Evolutionary conservation across 1,140 invertebrate genomes (phyloP).

Genomic region (Drosophila punjabiensis): DNA sequence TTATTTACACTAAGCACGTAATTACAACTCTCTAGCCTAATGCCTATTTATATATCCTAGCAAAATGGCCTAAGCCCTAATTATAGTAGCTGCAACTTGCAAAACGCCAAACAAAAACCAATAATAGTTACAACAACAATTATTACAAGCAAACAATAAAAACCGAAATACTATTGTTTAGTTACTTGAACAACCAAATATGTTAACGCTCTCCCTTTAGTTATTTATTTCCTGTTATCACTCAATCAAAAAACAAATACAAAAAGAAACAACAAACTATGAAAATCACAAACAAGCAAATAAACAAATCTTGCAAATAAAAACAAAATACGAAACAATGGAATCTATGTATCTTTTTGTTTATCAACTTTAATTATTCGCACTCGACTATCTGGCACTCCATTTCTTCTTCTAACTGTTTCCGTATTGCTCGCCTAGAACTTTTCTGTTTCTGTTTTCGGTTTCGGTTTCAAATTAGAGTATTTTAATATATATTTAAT

Average conservation of each 20-base stretch:
- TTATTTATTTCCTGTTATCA: conserved; percentile 53
- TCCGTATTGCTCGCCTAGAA: conserved; percentile 68
- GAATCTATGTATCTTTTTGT: conserved; percentile 41
- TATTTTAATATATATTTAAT: conserved; percentile 15
- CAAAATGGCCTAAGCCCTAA: conserved; percentile 41
- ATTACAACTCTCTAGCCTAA: conserved; percentile 63
- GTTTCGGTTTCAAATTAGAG: conserved; percentile 34
- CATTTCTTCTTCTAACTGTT: conserved; percentile 40
- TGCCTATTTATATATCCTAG: conserved; percentile 54
- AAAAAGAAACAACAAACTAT: conserved; percentile 45
- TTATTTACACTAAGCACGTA: conserved; percentile 76
- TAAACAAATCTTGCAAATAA: conserved; percentile 61
- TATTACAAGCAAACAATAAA: conserved; percentile 1
- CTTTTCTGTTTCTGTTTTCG: conserved; percentile 2
- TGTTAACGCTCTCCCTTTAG: conserved; percentile 22
- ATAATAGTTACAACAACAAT: conserved; percentile 9
- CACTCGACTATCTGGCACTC: conserved; percentile 53
- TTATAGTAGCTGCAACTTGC: conserved; percentile 48
- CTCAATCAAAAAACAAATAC: conserved; percentile 26
- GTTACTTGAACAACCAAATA: conserved; percentile 36
- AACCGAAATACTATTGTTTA: conserved; percentile 31
- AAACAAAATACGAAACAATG: conserved; percentile 42
- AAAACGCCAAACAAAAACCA: conserved; percentile 21
- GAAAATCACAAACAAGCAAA: conserved; percentile 48
- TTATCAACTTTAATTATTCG: conserved; percentile 44